Evolutionary conservation across 2,888 invertebrate genomes (phyloP).

Genomic region (Eurytoma adleriae): DNA sequence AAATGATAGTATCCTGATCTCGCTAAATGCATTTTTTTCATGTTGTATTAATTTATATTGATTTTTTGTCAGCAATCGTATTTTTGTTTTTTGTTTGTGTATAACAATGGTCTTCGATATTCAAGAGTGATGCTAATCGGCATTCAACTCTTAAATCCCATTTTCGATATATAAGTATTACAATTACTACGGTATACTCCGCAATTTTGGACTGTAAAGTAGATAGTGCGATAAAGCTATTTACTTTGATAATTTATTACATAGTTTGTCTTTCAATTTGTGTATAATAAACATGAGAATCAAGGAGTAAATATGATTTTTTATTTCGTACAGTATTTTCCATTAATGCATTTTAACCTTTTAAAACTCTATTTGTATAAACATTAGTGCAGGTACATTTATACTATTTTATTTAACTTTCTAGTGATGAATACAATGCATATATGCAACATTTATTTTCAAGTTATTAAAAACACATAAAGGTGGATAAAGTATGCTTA

Average conservation of each 20-base stretch:
- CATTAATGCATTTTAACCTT: neutral
- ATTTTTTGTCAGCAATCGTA: conserved; percentile 32
- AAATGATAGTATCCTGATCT: conserved; percentile 46
- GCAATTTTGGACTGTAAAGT: conserved; percentile 27
- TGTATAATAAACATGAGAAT: conserved; percentile 58
- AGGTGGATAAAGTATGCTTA: too few species aligned
- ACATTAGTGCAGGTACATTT: too few species aligned
- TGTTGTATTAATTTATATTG: conserved; percentile 33
- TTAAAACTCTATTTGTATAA: neutral
- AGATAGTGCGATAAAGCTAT: conserved; percentile 38
- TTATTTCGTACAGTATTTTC: neutral
- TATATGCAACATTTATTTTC: too few species aligned
- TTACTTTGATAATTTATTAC: conserved; percentile 50
- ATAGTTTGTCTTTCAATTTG: conserved; percentile 63
- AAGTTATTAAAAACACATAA: too few species aligned
- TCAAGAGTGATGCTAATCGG: neutral
- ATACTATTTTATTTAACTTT: too few species aligned
- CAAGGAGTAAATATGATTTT: conserved; percentile 13
- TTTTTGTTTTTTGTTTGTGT: conserved; percentile 27
- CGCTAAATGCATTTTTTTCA: conserved; percentile 37
- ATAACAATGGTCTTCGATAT: conserved; percentile 24
- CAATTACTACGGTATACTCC: conserved; percentile 23
- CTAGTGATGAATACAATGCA: too few species aligned
- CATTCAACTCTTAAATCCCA: conserved; percentile 23
- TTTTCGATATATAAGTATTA: conserved; percentile 34